Evolutionary conservation across 2,113 vertebrate species (phyloP).

Genomic region (Chaetodon trifascialis): DNA sequence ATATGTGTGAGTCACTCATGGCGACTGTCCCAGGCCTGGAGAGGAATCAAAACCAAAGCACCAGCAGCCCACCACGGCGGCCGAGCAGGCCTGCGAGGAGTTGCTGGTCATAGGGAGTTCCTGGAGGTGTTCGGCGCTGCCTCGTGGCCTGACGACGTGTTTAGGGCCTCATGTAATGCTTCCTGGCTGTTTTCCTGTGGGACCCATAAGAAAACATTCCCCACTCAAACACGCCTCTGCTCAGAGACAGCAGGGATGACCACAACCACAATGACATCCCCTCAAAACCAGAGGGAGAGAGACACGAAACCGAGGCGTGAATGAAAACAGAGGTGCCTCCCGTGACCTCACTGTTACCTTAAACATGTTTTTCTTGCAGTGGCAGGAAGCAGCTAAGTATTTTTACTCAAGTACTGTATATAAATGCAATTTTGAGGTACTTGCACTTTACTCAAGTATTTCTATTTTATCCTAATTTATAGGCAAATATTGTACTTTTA

Average conservation of each 20-base stretch:
- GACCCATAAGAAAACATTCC: constrained; percentile 66
- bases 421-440: not conserved
- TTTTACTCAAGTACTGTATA: not conserved
- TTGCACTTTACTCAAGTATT: not conserved
- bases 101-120: constrained; percentile 24
- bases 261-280: not conserved
- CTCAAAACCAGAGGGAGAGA: constrained; percentile 19
- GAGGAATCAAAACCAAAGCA: constrained; percentile 68
- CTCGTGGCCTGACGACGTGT: constrained; percentile 17
- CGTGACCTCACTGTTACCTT: not conserved
- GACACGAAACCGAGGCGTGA: constrained; percentile 4
- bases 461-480: not conserved
- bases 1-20: constrained; percentile 75
- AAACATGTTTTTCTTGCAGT: too few species aligned
- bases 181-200: constrained; percentile 75
- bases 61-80: not conserved
- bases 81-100: constrained; percentile 28
- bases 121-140: constrained; percentile 44
- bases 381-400: not conserved
- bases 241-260: not conserved
- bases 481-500: not conserved
- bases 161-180: constrained; percentile 49
- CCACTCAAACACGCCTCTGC: constrained; percentile 49
- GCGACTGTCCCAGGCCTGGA: constrained; percentile 74
- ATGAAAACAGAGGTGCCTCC: constrained; percentile 8